A percentile compares a stretch with the other conserved stretches of the same genome.
phyloP scores from a whole-genome alignment of 2,888 invertebrate species.

The Stenodema calcarata region DNA sequence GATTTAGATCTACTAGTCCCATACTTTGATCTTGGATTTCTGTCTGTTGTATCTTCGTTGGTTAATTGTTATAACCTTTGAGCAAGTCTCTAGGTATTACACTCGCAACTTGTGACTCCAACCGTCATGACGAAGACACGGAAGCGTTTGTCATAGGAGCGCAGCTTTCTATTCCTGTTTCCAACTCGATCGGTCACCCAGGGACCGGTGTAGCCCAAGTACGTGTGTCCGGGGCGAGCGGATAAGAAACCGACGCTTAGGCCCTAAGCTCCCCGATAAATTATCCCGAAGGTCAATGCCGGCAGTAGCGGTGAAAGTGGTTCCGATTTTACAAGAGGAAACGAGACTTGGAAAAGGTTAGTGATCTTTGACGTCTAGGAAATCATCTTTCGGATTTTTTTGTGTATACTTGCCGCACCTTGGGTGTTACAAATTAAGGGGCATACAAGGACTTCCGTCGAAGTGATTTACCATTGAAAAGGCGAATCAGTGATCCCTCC shows the following conservation, averaged over 20 bases:
- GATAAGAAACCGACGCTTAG: not conserved
- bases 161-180: slow-evolving; percentile 1
- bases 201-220: not conserved
- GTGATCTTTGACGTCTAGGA: not conserved
- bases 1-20: no score
- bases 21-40: no score
- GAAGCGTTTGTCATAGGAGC: not conserved
- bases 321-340: not conserved
- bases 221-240: not conserved
- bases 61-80: no score
- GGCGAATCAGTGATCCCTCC: no score
- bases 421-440: no score
- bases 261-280: not conserved
- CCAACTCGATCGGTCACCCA: not conserved
- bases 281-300: slow-evolving; percentile 2
- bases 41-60: no score
- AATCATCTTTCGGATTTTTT: no score
- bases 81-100: no score
- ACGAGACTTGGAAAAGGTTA: not conserved
- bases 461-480: no score
- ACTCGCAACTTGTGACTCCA: no score
- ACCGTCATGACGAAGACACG: not conserved
- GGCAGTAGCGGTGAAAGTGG: not conserved
- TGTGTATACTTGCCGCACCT: no score
- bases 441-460: no score